These are phyloP conservation scores for Pseudococcus viburni DNA, from an alignment of 2,888 invertebrate species.

Conservation along the genomic window DNA sequence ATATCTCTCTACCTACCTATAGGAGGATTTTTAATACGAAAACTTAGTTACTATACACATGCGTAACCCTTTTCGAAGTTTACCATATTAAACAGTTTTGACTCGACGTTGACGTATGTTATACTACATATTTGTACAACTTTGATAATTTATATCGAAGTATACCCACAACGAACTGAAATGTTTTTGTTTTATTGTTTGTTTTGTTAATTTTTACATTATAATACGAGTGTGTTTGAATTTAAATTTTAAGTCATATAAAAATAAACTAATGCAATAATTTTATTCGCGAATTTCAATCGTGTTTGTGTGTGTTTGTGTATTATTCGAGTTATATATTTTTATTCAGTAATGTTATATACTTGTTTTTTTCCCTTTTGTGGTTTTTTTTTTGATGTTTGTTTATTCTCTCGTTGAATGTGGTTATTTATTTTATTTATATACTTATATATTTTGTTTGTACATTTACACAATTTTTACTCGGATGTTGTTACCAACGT, in stretches of 20 bases:
- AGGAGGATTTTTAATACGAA: not conserved
- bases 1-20: not conserved
- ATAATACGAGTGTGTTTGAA: constrained; percentile 14
- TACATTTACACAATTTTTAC: constrained; percentile 59
- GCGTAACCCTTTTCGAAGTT: not conserved
- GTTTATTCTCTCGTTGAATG: constrained; percentile 34
- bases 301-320: constrained; percentile 8
- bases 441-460: constrained; percentile 23
- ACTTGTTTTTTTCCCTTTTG: not conserved
- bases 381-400: not conserved
- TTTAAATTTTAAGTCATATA: constrained; percentile 33
- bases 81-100: not conserved
- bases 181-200: not conserved
- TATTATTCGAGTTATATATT: not conserved
- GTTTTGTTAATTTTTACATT: not conserved
- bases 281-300: constrained; percentile 22
- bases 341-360: not conserved
- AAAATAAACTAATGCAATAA: constrained; percentile 35
- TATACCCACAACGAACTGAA: constrained; percentile 14
- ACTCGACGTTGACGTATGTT: too few species aligned
- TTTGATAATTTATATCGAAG: not conserved
- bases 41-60: too few species aligned
- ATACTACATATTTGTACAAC: not conserved
- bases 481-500: constrained; percentile 59
- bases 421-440: constrained; percentile 26